Evolutionary conservation across 1,140 invertebrate species (phyloP), one percentile per base, ranked within the genome.

Genomic region (Platorchestia sp.): DNA sequence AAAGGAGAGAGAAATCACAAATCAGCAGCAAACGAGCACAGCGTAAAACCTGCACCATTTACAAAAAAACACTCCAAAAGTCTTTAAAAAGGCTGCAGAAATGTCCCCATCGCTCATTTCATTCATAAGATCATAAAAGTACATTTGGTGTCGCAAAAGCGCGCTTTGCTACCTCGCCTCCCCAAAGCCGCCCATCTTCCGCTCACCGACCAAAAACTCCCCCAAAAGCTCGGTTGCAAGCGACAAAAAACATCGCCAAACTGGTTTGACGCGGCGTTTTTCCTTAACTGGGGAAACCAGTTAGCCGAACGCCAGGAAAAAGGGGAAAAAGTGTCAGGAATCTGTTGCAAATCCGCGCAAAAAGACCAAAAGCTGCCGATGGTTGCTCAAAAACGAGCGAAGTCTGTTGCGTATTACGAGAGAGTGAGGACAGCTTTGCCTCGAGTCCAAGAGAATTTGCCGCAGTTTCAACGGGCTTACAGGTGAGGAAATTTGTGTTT

Each of bases 201-300:
- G 87, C 53, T 75, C 14, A 14, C 43, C 10, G 87, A 43, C 87
- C 40, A 44, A 93, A 91, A 93, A 93, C 45, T 93, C 91, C 91
- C 91, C 91, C 91, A 93, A 93, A 93, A 93, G 91, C 91, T 45
- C 91, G 91, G 91, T 45, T 47, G 44, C 45, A 93, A 42, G 91
- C 91, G 41, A n/a, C 91, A 93, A 93, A 93, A 93, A 89, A 45
- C 45, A 3, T 19, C 91, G 91, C 91, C 91, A 93, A 93, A 93
- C 91, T 93, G 91, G 91, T 93, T 93, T 93, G 91, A 93, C 91
- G 43, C 91, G 91, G 44, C 43, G 45, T 44, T 93, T 93, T 93
- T 93, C 43, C 91, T 10, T 44, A 45, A 47, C 91, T 93, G 91
- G 41, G 91, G 91, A 93, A 93, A 93, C 91, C 91, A 93, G 91